Base-by-base conservation (phyloP, 2,797 vertebrate species). In the Tapera naevia region DNA sequence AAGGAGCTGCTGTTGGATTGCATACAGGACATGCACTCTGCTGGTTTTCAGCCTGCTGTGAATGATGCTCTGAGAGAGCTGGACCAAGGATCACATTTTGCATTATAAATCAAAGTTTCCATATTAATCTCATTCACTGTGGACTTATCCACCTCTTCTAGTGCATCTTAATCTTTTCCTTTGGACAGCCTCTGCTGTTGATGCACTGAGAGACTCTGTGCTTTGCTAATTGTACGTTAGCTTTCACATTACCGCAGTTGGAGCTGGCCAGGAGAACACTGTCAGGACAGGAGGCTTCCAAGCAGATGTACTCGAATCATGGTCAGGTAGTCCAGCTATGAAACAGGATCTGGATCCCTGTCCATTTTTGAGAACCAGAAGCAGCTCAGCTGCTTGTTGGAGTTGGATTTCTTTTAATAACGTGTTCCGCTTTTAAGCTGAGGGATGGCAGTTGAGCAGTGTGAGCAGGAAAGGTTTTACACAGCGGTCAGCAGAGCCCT, bases 171-270 rank as follows among this genome's bases (percentile, higher is more conserved):
- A 19, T 74, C 10, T 75, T 69, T 69, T 73, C n/a, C 13, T 79
- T 37, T 57, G 37, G 33, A 53, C 14, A 57, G 53, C 10, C 22
- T 61, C 58, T 73, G 27, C 33, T 61, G 10, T n/a, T 13, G 24
- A 23, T 61, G 39, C 53, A 41, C 66, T 37, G n/a, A 67, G 28
- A 70, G 17, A 19, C 14, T 32, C 61, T 0, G 4, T 2, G 0
- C 30, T 56, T 73, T 91, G 88, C n/a, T 81, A 21, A 32, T 64
- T 57, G 14, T 41, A 41, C 39, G 41, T 41, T 41, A 32, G 22
- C 11, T 56, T 69, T 64, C 83, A 23, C 21, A 45, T 57, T 4
- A 0, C 28, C 35, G 66, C 21, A 30, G 1, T 15, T 54, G 0
- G 0, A 70, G 32, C 54, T 37, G 35, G 37, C 30, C 64, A 61